Evolutionary conservation across 1,140 invertebrate genomes (phyloP), one percentile per base, ranked within the genome.

Genomic region (Tribolium castaneum): DNA sequence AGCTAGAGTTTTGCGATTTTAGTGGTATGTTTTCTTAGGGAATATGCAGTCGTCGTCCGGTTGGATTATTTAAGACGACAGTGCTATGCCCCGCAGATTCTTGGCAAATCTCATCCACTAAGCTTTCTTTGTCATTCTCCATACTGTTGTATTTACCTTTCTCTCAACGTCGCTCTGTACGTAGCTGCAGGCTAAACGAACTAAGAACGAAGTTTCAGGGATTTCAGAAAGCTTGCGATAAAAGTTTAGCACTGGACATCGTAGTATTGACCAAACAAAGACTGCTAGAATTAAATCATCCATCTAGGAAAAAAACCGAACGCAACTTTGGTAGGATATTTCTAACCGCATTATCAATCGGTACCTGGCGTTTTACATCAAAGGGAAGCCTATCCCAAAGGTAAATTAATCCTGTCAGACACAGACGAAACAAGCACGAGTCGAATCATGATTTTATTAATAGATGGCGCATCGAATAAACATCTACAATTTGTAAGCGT

Each of bases 371-470:
- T 25, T 35, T 49, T 59, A 76, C 59, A 79, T 76, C 73, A 76
- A 79, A 79, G 78, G 19, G 30, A 54, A 72, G 52, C 75, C 71
- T 71, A 62, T 78, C 78, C 81, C 59, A 78, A 81, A 82, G 78
- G 78, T 80, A 81, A 81, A 81, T 81, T 81, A 83, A 83, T 80
- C 73, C 80, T 83, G 80, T 81, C 82, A 82, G 77, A 80, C 56
- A 71, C 82, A 83, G 77, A 78, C 50, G 34, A 54, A 66, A 25
- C 77, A 59, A n/a, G 80, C 75, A 78, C 74, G 54, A 70, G 54
- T 54, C 70, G 49, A 79, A 80, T 82, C 82, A 82, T 83, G 80
- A 81, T 81, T 83, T 83, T 83, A 83, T 83, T 83, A 83, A 83
- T 83, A 83, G 82, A 83, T 83, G 82, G 80, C 78, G 82, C 78